Conservation (phyloP, 2,888 invertebrate species). For the Thyatira batis region DNA sequence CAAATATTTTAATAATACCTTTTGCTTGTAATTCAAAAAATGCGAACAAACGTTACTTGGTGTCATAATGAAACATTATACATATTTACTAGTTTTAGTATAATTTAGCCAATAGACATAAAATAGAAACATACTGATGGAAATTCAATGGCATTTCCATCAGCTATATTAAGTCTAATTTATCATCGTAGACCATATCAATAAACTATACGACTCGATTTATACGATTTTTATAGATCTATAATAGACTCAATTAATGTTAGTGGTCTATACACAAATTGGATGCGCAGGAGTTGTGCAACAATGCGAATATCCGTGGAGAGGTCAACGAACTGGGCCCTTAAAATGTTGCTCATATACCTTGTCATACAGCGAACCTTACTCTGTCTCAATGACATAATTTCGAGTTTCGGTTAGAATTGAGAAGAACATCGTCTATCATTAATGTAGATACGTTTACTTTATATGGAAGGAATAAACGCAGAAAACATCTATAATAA, state of each 20-base stretch:
- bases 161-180: neutral
- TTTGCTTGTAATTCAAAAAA: too few species aligned
- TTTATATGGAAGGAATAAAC: too few species aligned
- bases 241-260: constrained; percentile 34
- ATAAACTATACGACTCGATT: neutral
- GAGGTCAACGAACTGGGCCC: constrained; percentile 58
- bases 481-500: too few species aligned
- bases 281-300: constrained; percentile 58
- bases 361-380: neutral
- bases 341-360: constrained; percentile 53
- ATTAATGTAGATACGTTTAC: too few species aligned
- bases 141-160: neutral
- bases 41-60: too few species aligned
- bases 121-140: too few species aligned
- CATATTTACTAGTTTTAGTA: too few species aligned
- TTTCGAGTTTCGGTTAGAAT: too few species aligned
- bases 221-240: constrained; percentile 6
- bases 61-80: too few species aligned
- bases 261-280: constrained; percentile 27
- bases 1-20: too few species aligned
- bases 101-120: neutral
- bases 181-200: neutral
- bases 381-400: too few species aligned
- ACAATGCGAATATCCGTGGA: constrained; percentile 50
- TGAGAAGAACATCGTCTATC: too few species aligned